These are phyloP conservation scores for Cataglyphis hispanica DNA, from an alignment of 1,140 invertebrate species.

Conservation along the genomic window DNA sequence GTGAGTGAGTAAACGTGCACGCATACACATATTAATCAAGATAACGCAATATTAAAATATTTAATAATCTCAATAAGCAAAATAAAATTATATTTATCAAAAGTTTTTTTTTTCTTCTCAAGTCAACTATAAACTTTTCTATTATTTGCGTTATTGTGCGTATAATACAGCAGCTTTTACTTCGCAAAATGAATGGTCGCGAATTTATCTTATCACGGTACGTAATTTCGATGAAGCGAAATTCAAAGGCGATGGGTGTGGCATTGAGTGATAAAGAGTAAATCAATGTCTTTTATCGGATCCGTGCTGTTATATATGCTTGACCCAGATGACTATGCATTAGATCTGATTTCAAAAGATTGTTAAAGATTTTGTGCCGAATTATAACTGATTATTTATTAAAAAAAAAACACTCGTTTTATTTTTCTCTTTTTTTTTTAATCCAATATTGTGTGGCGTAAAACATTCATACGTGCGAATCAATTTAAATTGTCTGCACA, in stretches of 20 bases:
- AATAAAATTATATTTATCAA: slow-evolving; percentile 29
- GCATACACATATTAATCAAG: background rate
- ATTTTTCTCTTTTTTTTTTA: slow-evolving; percentile 45
- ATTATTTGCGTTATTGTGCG: background rate
- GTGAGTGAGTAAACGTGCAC: background rate
- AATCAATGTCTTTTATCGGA: slow-evolving; percentile 58
- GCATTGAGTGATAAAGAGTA: slow-evolving; percentile 26
- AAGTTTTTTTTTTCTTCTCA: background rate
- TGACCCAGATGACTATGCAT: slow-evolving; percentile 43
- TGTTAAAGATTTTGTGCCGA: slow-evolving; percentile 43
- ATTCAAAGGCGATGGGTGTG: slow-evolving; percentile 35
- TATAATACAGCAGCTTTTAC: slow-evolving; percentile 7
- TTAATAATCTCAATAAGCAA: slow-evolving; percentile 4
- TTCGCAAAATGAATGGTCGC: slow-evolving; percentile 30
- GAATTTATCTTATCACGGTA: slow-evolving; percentile 20
- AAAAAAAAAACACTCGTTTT: background rate
- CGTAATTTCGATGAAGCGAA: slow-evolving; percentile 8
- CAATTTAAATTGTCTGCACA: slow-evolving; percentile 54
- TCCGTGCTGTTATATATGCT: slow-evolving; percentile 60
- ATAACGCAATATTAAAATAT: slow-evolving; percentile 32
- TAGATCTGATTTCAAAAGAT: slow-evolving; percentile 41
- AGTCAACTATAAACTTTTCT: background rate
- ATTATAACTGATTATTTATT: slow-evolving; percentile 31
- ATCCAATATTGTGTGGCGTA: slow-evolving; percentile 21
- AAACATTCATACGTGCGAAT: slow-evolving; percentile 55